Evolutionary conservation across 1,140 invertebrate species (phyloP).

Genomic region (Euglossa dilemma): DNA sequence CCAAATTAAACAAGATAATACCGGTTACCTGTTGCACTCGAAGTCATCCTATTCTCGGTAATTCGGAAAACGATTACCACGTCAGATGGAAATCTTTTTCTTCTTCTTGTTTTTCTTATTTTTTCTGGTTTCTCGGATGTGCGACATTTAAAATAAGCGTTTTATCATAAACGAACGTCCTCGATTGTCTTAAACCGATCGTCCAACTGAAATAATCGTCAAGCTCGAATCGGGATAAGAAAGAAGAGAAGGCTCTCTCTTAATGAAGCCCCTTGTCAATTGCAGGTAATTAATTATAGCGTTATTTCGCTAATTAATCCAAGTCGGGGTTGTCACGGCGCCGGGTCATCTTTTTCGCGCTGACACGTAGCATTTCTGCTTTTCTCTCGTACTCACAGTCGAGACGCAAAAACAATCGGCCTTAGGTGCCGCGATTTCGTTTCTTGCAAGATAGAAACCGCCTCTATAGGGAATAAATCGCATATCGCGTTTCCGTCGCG

Average conservation of each 20-base stretch:
- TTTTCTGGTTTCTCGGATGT: too few species aligned
- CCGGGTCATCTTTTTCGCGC: constrained; percentile 45
- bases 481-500: constrained; percentile 15
- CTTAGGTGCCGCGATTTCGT: constrained; percentile 57
- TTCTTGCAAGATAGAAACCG: constrained; percentile 48
- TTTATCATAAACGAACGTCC: not conserved
- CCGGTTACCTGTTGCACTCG: constrained; percentile 31
- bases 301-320: constrained; percentile 73
- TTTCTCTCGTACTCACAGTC: constrained; percentile 4
- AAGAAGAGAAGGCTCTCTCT: constrained; percentile 28
- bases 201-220: not conserved
- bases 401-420: constrained; percentile 58
- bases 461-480: constrained; percentile 29
- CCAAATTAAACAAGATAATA: not conserved
- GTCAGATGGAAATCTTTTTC: too few species aligned
- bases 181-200: not conserved
- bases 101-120: too few species aligned
- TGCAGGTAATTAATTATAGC: constrained; percentile 69
- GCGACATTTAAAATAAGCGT: not conserved
- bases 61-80: not conserved
- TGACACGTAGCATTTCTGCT: constrained; percentile 9
- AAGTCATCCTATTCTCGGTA: not conserved
- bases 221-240: not conserved
- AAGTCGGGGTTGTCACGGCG: constrained; percentile 29
- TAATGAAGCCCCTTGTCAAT: constrained; percentile 65